A percentile compares a stretch with the other conserved stretches of the same genome.
Evolutionary conservation across 2,888 invertebrate species (phyloP).

Genomic region (Cryptosula pallasiana): DNA sequence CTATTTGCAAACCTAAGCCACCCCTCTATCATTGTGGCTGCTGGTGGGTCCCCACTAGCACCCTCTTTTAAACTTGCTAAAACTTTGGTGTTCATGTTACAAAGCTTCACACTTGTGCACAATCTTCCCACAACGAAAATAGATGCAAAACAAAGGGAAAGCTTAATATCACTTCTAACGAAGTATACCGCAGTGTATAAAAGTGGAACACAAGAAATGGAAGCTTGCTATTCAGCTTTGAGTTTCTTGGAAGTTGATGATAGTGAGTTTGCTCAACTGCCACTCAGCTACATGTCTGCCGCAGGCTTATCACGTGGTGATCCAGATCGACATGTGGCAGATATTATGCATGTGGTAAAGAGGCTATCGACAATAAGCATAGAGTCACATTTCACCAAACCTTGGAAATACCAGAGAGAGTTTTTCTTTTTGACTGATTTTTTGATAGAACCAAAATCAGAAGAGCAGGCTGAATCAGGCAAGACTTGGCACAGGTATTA

Average conservation of each 20-base stretch:
- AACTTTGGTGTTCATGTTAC: not conserved
- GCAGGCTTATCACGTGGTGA: not conserved
- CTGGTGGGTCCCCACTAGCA: not conserved
- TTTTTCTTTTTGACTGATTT: too few species aligned
- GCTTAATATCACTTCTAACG: not conserved
- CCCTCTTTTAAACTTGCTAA: not conserved
- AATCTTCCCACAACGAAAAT: not conserved
- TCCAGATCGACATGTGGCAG: not conserved
- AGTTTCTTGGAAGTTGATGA: not conserved
- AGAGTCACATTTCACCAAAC: not conserved
- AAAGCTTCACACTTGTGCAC: not conserved
- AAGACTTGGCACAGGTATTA: too few species aligned
- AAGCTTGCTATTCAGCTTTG: not conserved
- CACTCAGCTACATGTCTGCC: not conserved
- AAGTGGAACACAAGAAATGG: not conserved
- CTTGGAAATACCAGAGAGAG: slow-evolving; percentile 1
- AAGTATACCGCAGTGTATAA: not conserved
- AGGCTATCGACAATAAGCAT: not conserved
- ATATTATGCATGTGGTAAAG: not conserved
- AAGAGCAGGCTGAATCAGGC: too few species aligned
- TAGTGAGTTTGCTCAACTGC: not conserved
- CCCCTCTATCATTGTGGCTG: not conserved
- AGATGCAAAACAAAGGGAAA: not conserved
- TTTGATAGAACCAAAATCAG: too few species aligned
- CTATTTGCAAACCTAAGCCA: not conserved